phyloP scores from a whole-genome alignment of 2,797 vertebrate genomes.

The Dicrostonyx torquatus region DNA sequence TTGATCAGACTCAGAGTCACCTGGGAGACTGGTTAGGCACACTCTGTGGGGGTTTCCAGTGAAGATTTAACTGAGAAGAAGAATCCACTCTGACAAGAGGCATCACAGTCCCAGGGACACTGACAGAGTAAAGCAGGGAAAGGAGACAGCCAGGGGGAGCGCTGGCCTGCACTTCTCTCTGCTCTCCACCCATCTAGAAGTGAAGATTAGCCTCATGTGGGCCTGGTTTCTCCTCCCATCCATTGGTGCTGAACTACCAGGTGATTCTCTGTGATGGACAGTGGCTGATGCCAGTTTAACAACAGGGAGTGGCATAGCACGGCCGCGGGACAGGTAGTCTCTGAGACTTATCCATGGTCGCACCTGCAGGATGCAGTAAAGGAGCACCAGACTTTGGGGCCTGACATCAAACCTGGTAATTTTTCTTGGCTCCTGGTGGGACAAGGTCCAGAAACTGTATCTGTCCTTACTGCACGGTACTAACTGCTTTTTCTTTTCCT shows the following conservation, averaged over 20 bases:
- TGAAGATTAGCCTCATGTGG: neutral
- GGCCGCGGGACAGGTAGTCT: neutral
- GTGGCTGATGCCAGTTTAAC: neutral
- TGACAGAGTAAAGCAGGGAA: neutral
- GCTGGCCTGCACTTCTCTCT: neutral
- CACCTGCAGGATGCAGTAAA: neutral
- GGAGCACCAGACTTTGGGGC: neutral
- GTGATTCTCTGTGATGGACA: neutral
- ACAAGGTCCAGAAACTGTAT: neutral
- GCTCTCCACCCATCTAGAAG: neutral
- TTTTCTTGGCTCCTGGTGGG: neutral
- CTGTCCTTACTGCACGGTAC: accelerated
- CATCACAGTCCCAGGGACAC: neutral
- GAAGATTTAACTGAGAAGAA: neutral
- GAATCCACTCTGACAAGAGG: neutral
- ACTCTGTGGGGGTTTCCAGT: neutral
- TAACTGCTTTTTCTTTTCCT: neutral
- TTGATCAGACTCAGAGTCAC: neutral
- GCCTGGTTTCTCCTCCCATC: neutral
- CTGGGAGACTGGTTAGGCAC: too few relatives aligned
- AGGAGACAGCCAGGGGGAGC: neutral
- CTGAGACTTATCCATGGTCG: neutral
- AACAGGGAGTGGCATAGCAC: neutral
- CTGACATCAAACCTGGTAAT: neutral
- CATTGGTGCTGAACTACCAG: neutral